Percentiles rank a stretch among this genome's conserved stretches.
phyloP scores from a whole-genome alignment of 2,797 vertebrate species.

The Pantherophis vulpinus region DNA sequence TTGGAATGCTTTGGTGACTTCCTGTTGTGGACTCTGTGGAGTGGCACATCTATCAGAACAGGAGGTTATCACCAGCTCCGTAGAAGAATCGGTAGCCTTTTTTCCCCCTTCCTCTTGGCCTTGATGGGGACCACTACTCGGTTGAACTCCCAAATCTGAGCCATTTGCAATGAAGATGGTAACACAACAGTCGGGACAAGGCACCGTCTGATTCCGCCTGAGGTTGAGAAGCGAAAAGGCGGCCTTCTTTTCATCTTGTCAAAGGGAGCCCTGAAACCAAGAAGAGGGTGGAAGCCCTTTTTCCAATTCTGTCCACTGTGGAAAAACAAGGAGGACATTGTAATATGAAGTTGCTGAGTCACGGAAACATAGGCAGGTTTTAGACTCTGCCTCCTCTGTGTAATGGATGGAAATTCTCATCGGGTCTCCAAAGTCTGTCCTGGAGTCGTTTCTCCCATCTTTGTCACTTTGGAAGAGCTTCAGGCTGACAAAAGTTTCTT shows the following conservation, averaged over 20 bases:
- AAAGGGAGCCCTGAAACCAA: background rate
- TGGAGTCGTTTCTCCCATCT: background rate
- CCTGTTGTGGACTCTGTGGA: background rate
- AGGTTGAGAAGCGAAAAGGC: background rate
- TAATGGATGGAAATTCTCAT: background rate
- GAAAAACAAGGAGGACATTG: background rate
- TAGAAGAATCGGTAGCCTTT: background rate
- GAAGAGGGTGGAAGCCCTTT: background rate
- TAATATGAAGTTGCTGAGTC: background rate
- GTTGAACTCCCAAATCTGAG: background rate
- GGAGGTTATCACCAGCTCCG: background rate
- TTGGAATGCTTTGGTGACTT: background rate
- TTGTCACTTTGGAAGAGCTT: background rate
- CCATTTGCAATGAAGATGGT: background rate
- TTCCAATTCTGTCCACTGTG: background rate
- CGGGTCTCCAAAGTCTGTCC: background rate
- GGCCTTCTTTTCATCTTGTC: background rate
- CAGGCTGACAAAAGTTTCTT: background rate
- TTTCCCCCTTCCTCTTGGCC: background rate
- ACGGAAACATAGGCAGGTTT: background rate
- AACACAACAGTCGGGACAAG: background rate
- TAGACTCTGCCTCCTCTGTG: background rate
- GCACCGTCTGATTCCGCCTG: background rate
- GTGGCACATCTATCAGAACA: background rate
- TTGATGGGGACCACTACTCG: background rate